Base-by-base conservation (phyloP, 1,140 invertebrate genomes). In the Teleogryllus occipitalis region DNA sequence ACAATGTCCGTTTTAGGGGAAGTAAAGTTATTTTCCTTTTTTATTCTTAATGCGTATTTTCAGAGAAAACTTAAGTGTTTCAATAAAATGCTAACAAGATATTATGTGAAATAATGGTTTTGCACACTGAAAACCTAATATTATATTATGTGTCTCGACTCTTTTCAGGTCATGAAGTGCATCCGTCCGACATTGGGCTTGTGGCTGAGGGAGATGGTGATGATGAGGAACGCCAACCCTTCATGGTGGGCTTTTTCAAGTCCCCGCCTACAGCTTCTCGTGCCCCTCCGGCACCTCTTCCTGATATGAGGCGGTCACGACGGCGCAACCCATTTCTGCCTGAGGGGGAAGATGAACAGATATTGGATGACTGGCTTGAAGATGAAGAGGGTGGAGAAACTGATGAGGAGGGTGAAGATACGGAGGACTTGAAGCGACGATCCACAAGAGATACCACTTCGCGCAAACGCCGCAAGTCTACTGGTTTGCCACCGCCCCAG, bases 241-340 rank as follows among this genome's bases (percentile, higher is more conserved):
- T 80, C 75, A 77, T 80, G 79, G 79, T 80, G 48, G 79, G 73
- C 8, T 80, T 80, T 75, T 77, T 80, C 75, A 77, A 80, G 48
- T n/a, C 75, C 4, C n/a, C 79, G 10, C 46, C 79, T 21, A 49
- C 39, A 8, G 46, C 72, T 46, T 18, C 78, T 39, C 78, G 46
- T 22, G 39, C 77, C 18, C 27, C 14, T 65, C 54, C 54, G 54
- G 18, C 10, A 65, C 27, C 27, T 39, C 27, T 39, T 39, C 27
- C 27, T 39, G 27, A 39, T 39, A 2, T 39, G 27, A 39, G 27
- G 27, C 27, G 27, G 5, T 39, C 27, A 39, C 1, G 27, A 39
- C 27, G 27, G 1, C 27, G 27, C 27, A 39, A 39, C 27, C 27
- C 27, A 39, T 39, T 39, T 39, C 27, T 39, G 27, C 27, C 27